Conservation (phyloP, 2,888 invertebrate genomes). For the Ptychoptera albimana region DNA sequence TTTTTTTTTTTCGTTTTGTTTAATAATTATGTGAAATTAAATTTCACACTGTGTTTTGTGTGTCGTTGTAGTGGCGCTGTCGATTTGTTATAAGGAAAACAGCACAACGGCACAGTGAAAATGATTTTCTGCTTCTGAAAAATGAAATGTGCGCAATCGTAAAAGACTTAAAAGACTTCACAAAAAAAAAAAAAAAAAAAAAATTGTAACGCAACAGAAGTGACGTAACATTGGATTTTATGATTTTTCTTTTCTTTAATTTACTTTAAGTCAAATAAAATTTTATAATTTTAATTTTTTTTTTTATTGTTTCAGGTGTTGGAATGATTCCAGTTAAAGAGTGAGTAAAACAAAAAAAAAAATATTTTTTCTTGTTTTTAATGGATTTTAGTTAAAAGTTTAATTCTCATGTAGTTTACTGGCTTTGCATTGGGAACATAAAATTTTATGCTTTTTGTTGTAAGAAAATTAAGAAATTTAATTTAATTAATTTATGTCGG, state of each 20-base stretch:
- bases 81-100: no score
- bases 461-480: neutral
- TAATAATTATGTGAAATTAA: no score
- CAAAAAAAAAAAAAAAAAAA: no score
- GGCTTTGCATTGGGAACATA: neutral
- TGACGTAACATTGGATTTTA: neutral
- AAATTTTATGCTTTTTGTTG: neutral
- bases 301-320: slow-evolving; percentile 50
- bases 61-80: no score
- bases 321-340: slow-evolving; percentile 90
- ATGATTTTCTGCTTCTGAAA: no score
- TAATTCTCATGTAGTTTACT: neutral
- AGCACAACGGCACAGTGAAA: no score
- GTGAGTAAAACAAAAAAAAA: slow-evolving; percentile 42
- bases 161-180: no score
- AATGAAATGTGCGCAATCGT: no score
- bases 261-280: neutral
- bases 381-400: slow-evolving; percentile 7
- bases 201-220: no score
- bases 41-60: no score
- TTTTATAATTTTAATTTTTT: neutral
- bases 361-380: slow-evolving; percentile 5
- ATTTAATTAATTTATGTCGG: slow-evolving; percentile 11
- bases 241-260: neutral
- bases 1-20: no score